Conservation (phyloP, 2,888 invertebrate genomes). For the Cactoblastis cactorum region DNA sequence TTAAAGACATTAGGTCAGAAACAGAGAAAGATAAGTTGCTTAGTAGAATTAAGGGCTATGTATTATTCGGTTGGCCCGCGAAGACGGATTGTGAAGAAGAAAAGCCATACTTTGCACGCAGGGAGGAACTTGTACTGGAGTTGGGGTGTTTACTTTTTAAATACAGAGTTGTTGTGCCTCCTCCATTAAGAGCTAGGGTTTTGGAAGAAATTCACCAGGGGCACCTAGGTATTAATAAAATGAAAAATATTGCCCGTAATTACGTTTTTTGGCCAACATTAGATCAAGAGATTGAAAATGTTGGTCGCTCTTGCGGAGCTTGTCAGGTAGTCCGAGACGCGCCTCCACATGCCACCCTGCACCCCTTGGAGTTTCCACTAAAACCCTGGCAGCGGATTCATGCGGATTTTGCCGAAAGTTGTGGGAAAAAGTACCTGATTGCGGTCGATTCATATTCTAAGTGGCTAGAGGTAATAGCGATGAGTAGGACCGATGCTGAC, state of each 20-base stretch:
- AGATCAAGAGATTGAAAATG: background rate
- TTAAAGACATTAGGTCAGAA: background rate
- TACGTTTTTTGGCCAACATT: background rate
- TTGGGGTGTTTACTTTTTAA: background rate
- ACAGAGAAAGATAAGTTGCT: background rate
- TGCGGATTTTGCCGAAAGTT: background rate
- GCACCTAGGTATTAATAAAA: background rate
- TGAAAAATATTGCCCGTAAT: background rate
- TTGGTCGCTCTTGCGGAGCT: background rate
- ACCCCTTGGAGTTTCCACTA: background rate
- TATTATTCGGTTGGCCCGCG: background rate
- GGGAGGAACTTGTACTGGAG: background rate
- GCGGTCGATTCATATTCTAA: too few species aligned
- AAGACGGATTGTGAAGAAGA: background rate
- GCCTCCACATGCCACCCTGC: background rate
- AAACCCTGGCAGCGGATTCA: background rate
- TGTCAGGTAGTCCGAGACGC: too few species aligned
- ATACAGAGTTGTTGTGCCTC: background rate
- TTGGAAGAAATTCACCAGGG: background rate
- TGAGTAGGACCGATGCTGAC: too few species aligned
- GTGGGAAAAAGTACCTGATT: too few species aligned
- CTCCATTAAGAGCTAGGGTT: background rate
- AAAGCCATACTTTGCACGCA: background rate
- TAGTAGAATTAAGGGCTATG: constrained; percentile 21
- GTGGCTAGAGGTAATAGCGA: too few species aligned